phyloP scores from a whole-genome alignment of 2,888 invertebrate species.

The Mimumesa dahlbomi region DNA sequence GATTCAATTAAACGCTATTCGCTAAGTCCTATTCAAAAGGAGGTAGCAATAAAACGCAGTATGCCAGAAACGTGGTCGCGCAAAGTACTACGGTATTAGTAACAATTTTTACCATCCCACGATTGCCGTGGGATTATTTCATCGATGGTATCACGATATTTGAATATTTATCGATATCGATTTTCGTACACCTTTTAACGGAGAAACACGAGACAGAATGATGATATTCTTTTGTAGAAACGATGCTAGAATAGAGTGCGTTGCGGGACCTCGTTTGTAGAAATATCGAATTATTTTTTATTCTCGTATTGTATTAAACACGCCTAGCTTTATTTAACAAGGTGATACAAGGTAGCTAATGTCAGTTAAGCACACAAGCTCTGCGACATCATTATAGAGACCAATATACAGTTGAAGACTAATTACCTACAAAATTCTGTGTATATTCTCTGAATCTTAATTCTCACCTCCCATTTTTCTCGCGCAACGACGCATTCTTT shows the following conservation, averaged over 20 bases:
- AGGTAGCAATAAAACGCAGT: conserved; percentile 61
- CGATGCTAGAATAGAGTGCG: conserved; percentile 12
- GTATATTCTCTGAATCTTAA: conserved; percentile 45
- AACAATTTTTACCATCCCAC: neutral
- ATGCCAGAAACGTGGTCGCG: conserved; percentile 58
- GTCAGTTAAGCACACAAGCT: conserved; percentile 76
- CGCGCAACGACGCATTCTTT: conserved; percentile 15
- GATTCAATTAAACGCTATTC: neutral
- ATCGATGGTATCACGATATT: neutral
- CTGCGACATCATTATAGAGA: conserved; percentile 69
- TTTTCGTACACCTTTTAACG: no score
- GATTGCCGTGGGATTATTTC: neutral
- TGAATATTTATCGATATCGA: no score
- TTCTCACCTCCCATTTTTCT: conserved; percentile 22
- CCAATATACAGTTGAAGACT: conserved; percentile 70
- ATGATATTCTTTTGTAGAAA: neutral
- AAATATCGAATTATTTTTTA: conserved; percentile 37
- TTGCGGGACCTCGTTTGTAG: conserved; percentile 58
- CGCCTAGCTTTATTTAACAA: conserved; percentile 80
- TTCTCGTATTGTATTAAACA: conserved; percentile 75
- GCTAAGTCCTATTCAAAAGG: conserved; percentile 36
- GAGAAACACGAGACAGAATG: neutral
- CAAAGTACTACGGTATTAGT: conserved; percentile 50
- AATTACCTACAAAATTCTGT: conserved; percentile 66
- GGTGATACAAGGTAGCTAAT: conserved; percentile 78